A percentile compares a stretch with the other conserved stretches of the same genome.
Conservation (phyloP, 37 sponge, comb jelly and placozoan genomes). For the Tethya wilhelma region DNA sequence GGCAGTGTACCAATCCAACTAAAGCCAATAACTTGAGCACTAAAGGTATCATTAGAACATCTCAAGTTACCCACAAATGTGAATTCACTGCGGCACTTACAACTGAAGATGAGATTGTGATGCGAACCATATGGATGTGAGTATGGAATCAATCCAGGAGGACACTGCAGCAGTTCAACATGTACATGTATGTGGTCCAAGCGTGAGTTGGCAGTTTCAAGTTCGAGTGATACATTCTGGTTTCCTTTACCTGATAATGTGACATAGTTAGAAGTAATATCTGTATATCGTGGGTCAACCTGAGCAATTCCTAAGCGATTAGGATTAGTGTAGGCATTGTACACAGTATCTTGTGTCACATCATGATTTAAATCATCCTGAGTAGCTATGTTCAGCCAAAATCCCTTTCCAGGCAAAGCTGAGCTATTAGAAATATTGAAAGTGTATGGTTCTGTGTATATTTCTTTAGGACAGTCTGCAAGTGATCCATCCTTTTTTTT, state of each 20-base stretch:
- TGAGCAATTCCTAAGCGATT: neutral
- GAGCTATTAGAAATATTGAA: neutral
- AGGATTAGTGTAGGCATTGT: neutral
- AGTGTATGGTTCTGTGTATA: neutral
- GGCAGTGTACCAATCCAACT: neutral
- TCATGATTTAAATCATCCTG: slow-evolving; percentile 4
- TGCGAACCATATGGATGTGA: too few species aligned
- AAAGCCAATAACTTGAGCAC: neutral
- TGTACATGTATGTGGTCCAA: neutral
- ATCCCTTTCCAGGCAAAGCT: neutral
- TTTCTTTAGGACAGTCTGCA: neutral
- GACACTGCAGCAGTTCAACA: neutral
- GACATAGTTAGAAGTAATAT: neutral
- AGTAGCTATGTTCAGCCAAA: neutral
- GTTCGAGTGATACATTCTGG: neutral
- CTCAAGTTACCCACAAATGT: neutral
- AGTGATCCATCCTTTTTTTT: neutral
- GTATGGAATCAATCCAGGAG: neutral
- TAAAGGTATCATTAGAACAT: neutral
- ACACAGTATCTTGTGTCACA: neutral
- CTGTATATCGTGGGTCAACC: neutral
- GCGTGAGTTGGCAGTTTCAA: neutral
- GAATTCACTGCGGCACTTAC: neutral
- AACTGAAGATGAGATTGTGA: neutral
- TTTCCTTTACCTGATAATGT: neutral